Percentiles rank a stretch among this genome's conserved stretches.
phyloP scores from a whole-genome alignment of 2,797 vertebrate genomes.

The Oryzias sinensis region DNA sequence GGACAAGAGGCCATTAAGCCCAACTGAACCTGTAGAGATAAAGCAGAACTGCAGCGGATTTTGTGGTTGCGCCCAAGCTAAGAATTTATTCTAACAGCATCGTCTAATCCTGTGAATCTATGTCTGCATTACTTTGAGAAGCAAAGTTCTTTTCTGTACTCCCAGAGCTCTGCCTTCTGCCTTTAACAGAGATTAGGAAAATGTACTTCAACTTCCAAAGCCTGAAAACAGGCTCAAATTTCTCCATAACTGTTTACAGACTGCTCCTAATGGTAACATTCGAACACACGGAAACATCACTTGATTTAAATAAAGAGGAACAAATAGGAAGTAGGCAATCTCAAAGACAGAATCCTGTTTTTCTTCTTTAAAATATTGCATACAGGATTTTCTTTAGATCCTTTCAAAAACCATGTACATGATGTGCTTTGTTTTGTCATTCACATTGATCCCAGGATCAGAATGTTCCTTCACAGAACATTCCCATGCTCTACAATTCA shows the following conservation, averaged over 20 bases:
- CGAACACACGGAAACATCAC: neutral
- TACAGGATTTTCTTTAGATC: neutral
- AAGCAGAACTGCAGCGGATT: slow-evolving; percentile 40
- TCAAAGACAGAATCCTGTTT: neutral
- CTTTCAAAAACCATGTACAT: too few relatives aligned
- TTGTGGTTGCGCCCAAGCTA: slow-evolving; percentile 36
- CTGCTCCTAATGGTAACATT: slow-evolving; percentile 7
- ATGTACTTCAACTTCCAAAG: slow-evolving; percentile 25
- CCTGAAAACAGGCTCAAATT: slow-evolving; percentile 46
- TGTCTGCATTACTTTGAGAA: slow-evolving; percentile 26
- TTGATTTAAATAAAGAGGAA: neutral
- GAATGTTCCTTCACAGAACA: too few relatives aligned
- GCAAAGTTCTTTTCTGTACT: slow-evolving; percentile 15
- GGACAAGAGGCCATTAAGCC: slow-evolving; percentile 59
- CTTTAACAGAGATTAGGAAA: slow-evolving; percentile 33
- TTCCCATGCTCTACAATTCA: too few relatives aligned
- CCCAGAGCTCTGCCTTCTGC: slow-evolving; percentile 22
- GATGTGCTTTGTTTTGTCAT: too few relatives aligned
- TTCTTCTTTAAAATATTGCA: neutral
- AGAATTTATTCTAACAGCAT: slow-evolving; percentile 42
- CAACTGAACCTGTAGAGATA: slow-evolving; percentile 54
- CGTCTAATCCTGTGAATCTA: slow-evolving; percentile 40
- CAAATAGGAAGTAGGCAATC: neutral
- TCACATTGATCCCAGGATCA: too few relatives aligned
- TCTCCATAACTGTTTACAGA: slow-evolving; percentile 12